Conservation (phyloP, 1,140 invertebrate species). For the Papilio polyxenes region DNA sequence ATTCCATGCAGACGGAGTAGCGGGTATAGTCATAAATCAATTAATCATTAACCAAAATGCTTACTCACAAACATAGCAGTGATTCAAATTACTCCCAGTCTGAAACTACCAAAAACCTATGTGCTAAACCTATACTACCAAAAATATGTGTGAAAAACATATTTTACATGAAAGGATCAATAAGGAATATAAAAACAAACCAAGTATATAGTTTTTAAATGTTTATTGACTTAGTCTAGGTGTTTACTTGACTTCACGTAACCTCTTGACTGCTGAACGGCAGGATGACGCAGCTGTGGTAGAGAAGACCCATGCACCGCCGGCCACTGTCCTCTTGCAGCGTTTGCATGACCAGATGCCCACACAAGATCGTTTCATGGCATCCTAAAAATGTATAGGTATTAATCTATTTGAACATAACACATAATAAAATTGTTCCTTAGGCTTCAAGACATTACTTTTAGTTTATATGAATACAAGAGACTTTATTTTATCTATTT, state of each 20-base stretch:
- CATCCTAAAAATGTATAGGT: conserved; percentile 86
- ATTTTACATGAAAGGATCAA: neutral
- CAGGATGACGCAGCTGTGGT: conserved; percentile 98
- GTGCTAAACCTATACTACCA: no score
- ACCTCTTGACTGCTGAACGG: conserved; percentile 95
- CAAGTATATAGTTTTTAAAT: conserved; percentile 49
- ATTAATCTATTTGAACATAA: neutral
- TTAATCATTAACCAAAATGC: no score
- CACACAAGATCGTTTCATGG: conserved; percentile 98
- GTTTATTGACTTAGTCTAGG: conserved; percentile 74
- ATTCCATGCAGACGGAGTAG: no score
- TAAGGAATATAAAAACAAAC: conserved; percentile 48
- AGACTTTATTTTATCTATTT: no score
- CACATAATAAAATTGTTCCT: no score
- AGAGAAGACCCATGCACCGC: conserved; percentile 98
- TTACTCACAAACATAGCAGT: no score
- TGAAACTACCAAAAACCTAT: no score
- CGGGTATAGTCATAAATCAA: no score
- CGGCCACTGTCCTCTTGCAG: conserved; percentile 97
- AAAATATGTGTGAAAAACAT: neutral
- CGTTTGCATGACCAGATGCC: conserved; percentile 99
- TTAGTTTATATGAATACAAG: no score
- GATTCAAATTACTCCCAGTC: no score
- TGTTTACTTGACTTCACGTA: conserved; percentile 97
- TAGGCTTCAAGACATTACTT: no score